Conservation (phyloP, 2,113 vertebrate species). For the Xerus inauris region DNA sequence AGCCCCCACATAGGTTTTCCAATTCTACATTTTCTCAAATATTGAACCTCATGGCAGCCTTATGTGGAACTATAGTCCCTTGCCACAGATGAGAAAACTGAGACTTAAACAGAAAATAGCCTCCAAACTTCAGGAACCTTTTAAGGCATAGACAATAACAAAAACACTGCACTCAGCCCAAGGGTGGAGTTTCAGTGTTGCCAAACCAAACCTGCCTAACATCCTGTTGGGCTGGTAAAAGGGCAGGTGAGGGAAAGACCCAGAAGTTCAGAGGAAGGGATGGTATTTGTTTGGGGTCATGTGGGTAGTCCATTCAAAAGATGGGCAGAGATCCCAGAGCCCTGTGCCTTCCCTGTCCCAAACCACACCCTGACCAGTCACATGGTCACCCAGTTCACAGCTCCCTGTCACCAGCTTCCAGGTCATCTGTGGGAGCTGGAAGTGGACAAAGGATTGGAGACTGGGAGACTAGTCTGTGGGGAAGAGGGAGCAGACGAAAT, state of each 20-base stretch:
- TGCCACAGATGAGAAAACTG: constrained; percentile 20
- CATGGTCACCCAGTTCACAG: constrained; percentile 32
- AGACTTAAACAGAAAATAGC: not conserved
- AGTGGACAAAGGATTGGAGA: not conserved
- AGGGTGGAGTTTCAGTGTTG: constrained; percentile 60
- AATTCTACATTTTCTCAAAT: constrained; percentile 19
- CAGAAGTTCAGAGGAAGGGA: constrained; percentile 39
- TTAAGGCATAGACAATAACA: constrained; percentile 36
- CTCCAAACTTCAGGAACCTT: constrained; percentile 28
- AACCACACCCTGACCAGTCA: constrained; percentile 15
- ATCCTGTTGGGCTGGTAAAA: constrained; percentile 61
- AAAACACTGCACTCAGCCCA: constrained; percentile 45
- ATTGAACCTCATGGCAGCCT: not conserved
- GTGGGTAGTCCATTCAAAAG: constrained; percentile 44
- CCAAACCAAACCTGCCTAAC: constrained; percentile 72
- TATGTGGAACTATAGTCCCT: not conserved
- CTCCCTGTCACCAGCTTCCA: constrained; percentile 50
- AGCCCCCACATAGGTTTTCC: no score
- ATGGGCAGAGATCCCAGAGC: not conserved
- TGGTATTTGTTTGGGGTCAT: constrained; percentile 61
- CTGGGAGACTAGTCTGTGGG: not conserved
- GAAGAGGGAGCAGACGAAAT: not conserved
- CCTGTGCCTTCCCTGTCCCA: constrained; percentile 19
- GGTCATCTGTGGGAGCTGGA: constrained; percentile 10
- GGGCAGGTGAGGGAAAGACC: constrained; percentile 60